Evolutionary conservation across 2,113 vertebrate genomes (phyloP), one percentile per base, ranked within the genome.

Genomic region (Oryzias celebensis): DNA sequence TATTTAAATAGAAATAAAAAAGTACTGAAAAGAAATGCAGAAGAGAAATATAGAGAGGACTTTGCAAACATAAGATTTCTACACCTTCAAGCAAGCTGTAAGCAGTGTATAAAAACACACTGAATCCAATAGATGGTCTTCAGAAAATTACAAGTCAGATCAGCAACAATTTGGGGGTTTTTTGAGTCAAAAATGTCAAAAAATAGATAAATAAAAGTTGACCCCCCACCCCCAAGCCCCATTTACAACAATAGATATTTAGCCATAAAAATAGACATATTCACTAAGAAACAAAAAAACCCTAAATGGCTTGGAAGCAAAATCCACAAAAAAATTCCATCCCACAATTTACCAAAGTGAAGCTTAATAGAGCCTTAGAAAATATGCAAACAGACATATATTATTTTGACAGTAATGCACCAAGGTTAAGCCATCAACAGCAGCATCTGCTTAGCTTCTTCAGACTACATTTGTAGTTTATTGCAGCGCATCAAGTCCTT

Each of bases 351-450:
- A 81, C 71, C 64, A 81, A 89, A 88, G 82, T 90, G 87, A 85
- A 80, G 68, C 66, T 57, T 70, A 80, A 78, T 60, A 80, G 59
- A 86, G 84, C 51, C 61, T 48, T 62, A 58, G 61, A 83, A 87
- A 75, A 79, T 81, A 86, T 88, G 76, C 79, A 74, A 81, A 83
- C 58, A 68, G 68, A 88, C 84, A 89, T 91, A 84, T 81, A 92
- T 92, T 91, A 91, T 88, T 89, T 88, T 92, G 91, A 92, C 90
- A 91, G 90, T 91, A 92, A 92, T 91, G 88, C 88, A 90, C 89
- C 75, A 80, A 89, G 91, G 36, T 88, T 88, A 90, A 88, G 75
- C 89, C 75, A 90, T 91, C 90, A 92, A 90, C 86, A 89, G 88
- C 78, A 86, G 88, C 90, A 90, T 91, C 89, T 86, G 82, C 88